phyloP scores from a whole-genome alignment of 1,140 invertebrate species.

The Manduca sexta region DNA sequence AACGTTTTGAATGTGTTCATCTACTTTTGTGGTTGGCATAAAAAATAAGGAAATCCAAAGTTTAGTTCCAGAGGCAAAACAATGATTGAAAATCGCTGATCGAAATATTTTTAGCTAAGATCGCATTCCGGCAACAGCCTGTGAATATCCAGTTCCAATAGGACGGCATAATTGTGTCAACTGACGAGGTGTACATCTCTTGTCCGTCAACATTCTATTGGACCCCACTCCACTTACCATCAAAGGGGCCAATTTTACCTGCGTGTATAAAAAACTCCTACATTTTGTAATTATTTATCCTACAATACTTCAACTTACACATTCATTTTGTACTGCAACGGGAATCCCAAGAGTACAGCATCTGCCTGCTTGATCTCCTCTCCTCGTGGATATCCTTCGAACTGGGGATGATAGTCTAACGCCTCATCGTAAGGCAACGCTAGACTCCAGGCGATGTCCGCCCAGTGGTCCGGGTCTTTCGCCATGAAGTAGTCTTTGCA shows the following conservation, averaged over 20 bases:
- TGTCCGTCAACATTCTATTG: too few species aligned
- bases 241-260: too few species aligned
- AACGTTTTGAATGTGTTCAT: too few species aligned
- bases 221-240: too few species aligned
- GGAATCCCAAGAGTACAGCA: conserved; percentile 71
- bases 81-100: too few species aligned
- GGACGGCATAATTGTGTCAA: too few species aligned
- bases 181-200: too few species aligned
- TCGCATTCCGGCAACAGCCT: not conserved
- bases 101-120: too few species aligned
- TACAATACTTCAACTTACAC: conserved; percentile 34
- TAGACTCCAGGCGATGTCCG: conserved; percentile 66
- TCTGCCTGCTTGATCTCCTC: conserved; percentile 75
- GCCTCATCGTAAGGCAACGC: conserved; percentile 60
- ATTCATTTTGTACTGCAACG: conserved; percentile 71
- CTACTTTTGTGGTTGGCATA: too few species aligned
- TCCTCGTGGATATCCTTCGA: conserved; percentile 57
- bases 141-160: too few species aligned
- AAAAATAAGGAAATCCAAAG: too few species aligned
- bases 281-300: not conserved
- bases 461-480: conserved; percentile 58
- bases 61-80: too few species aligned
- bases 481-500: conserved; percentile 57
- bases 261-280: not conserved
- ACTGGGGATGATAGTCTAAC: conserved; percentile 74